These are phyloP conservation scores for Mormyrus proboscirostris DNA, from an alignment of 2,797 vertebrate species.

Conservation along the genomic window DNA sequence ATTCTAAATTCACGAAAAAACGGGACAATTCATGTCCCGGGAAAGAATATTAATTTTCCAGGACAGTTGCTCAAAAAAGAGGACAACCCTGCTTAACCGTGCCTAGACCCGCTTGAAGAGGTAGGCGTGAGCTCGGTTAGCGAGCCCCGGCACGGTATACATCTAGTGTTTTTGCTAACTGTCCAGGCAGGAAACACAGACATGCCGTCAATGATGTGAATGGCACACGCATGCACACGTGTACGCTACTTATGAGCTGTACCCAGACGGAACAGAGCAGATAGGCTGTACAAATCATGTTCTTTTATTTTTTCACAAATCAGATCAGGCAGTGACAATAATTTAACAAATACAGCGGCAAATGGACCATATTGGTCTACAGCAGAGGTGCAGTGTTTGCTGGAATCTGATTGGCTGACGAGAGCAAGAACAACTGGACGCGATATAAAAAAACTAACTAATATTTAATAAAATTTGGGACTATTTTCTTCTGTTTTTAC, in stretches of 20 bases:
- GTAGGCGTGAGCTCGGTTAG: background rate
- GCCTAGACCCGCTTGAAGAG: background rate
- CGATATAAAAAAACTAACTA: no score
- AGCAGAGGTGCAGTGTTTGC: no score
- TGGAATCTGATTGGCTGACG: no score
- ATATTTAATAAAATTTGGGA: no score
- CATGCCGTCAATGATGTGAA: background rate
- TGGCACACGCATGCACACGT: background rate
- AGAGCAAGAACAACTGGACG: no score
- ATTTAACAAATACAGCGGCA: background rate
- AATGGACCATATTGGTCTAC: background rate
- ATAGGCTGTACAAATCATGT: background rate
- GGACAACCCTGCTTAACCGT: no score
- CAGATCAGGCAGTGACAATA: background rate
- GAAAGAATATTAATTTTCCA: no score
- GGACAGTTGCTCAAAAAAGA: no score
- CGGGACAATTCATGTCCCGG: background rate
- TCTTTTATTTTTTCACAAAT: background rate
- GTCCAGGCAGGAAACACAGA: background rate
- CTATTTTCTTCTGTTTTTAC: background rate
- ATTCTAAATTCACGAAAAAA: no score
- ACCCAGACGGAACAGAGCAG: background rate
- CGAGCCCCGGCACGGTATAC: background rate
- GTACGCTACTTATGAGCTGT: background rate
- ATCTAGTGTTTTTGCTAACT: background rate